A percentile compares a stretch with the other conserved stretches of the same genome.
Evolutionary conservation across 2,888 invertebrate species (phyloP).

Genomic region (Drosophila flavopinicola): DNA sequence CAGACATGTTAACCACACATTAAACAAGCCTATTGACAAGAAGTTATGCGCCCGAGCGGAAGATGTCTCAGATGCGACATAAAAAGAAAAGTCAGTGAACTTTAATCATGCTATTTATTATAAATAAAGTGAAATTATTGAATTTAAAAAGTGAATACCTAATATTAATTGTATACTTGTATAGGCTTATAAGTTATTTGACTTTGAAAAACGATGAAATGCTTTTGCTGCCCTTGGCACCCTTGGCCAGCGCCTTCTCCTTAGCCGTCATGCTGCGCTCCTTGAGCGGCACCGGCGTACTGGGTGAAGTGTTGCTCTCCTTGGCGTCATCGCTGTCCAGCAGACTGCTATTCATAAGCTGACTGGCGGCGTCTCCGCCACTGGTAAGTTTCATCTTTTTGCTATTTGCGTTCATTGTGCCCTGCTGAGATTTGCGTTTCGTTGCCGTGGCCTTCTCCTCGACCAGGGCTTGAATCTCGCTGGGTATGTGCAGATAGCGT

Average conservation of each 20-base stretch:
- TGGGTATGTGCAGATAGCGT: slow-evolving; percentile 86
- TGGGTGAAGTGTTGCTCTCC: slow-evolving; percentile 26
- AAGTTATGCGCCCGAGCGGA: slow-evolving; percentile 1
- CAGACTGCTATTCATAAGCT: slow-evolving; percentile 71
- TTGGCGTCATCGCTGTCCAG: slow-evolving; percentile 61
- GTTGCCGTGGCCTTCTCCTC: slow-evolving; percentile 83
- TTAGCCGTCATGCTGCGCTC: slow-evolving; percentile 87
- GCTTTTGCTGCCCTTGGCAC: slow-evolving; percentile 91
- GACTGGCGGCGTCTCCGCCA: slow-evolving; percentile 81
- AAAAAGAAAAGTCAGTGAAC: slow-evolving; percentile 40
- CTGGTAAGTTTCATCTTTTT: slow-evolving; percentile 84
- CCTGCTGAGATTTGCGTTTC: slow-evolving; percentile 86
- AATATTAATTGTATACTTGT: not conserved
- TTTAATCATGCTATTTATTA: not conserved
- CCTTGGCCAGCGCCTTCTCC: slow-evolving; percentile 89
- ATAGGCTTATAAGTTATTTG: slow-evolving; percentile 44
- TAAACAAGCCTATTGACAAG: slow-evolving; percentile 44
- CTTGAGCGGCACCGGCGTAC: slow-evolving; percentile 56
- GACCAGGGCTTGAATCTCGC: slow-evolving; percentile 83
- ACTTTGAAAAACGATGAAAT: slow-evolving; percentile 91
- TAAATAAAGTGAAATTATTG: slow-evolving; percentile 10
- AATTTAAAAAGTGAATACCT: not conserved
- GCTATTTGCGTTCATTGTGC: slow-evolving; percentile 75
- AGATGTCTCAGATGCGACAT: not conserved
- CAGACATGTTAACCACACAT: slow-evolving; percentile 67